Evolutionary conservation across 1,140 invertebrate species (phyloP), one percentile per base, ranked within the genome.

Genomic region (Tenebrio molitor): DNA sequence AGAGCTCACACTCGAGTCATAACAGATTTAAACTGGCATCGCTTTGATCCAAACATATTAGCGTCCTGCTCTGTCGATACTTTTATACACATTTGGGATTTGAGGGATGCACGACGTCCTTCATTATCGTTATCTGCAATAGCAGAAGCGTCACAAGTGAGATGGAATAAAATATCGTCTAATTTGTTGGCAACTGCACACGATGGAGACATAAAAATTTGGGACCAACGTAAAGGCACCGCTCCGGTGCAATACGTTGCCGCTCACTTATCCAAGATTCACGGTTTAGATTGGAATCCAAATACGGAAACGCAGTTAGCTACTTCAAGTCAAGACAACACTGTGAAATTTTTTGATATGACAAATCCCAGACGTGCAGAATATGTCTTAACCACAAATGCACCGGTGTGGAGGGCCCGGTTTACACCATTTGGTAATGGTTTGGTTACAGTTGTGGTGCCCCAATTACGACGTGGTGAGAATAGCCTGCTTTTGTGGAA

Each of bases 11-110:
- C 95, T 0, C 84, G 96, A 76, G 92, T 94, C 5, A 92, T 98
- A 6, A 97, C 93, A 79, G 96, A 97, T 82, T 87, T 98, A 44
- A 95, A 97, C 83, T 99, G 97, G 93, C 95, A 97, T 80, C 89
- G 91, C 69, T 92, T 92, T 82, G 92, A 97, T 81, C 90, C 93
- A n/a, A 93, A 96, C 82, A 83, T 96, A 10, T 85, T 98, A 71
- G 95, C 95, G 7, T 95, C 95, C 25, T 97, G 95, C 80, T 97
- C 96, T 16, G 94, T 96, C 33, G 96, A 99, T 82, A 95, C 94
- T 41, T 97, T 93, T 79, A 95, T 96, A 63, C 91, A 97, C 82
- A 88, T 98, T 39, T 98, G 96, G 96, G 96, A 98, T 81, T 86
- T 97, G 6, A 86, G 95, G 81, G 95, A 97, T 84, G 85, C 92